Evolutionary conservation across 2,888 invertebrate genomes (phyloP), one percentile per base, ranked within the genome.

Genomic region (Didymodactylos carnosus): DNA sequence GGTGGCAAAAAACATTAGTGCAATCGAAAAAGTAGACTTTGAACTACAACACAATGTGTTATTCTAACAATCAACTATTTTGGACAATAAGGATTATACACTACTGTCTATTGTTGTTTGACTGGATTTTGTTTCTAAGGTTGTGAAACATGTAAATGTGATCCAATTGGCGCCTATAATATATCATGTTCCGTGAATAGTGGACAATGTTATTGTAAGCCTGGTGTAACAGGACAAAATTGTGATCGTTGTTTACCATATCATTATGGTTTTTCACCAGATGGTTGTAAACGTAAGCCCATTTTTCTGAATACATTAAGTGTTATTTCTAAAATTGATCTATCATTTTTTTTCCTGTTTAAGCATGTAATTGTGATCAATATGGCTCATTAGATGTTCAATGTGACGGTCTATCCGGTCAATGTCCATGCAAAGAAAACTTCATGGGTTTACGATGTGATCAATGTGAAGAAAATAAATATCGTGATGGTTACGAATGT

Each of bases 71-170:
- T n/a, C n/a, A n/a, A n/a, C n/a, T n/a, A 62, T 62, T 62, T 23
- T n/a, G 16, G 16, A 16, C 46, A 46, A 46, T 16, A 46, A 46
- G 16, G 16, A 46, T 46, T 46, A 16, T 16, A 19, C n/a, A 46
- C n/a, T 46, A 46, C 46, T 46, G 14, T 46, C 27, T 7, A 49
- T 23, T 23, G 72, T 25, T 43, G 29, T n/a, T 51, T 25, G 27
- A n/a, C 72, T 39, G 13, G n/a, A 72, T 25, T 39, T 16, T 19
- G 29, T 73, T 75, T 11, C n/a, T n/a, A 76, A 80, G 80, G 81
- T 29, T 94, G 95, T 81, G 84, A 87, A 69, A 86, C 88, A 0
- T 98, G 98, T 82, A 88, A 90, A 78, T 98, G 98, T 82, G 90
- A 95, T 83, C 85, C 89, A 0, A 87, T 90, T 76, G 97, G 97